Percentiles rank a stretch among this genome's conserved stretches.
phyloP scores from a whole-genome alignment of 2,113 vertebrate species.

The Setophaga petechia region DNA sequence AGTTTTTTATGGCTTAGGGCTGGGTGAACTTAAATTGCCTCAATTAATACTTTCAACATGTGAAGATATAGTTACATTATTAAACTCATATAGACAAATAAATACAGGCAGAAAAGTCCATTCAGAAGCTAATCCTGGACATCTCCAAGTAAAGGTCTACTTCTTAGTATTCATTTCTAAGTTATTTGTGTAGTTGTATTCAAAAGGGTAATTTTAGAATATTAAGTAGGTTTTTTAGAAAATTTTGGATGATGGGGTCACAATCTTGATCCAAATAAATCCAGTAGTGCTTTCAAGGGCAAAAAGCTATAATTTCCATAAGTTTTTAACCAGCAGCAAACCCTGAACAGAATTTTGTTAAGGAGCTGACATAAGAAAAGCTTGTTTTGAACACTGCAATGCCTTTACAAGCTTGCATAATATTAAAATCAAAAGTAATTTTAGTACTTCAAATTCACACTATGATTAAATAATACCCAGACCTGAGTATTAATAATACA shows the following conservation, averaged over 20 bases:
- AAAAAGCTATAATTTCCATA: not conserved
- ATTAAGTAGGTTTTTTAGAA: not conserved
- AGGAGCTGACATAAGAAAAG: not conserved
- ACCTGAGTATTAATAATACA: not conserved
- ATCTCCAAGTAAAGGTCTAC: not conserved
- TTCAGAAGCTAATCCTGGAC: not conserved
- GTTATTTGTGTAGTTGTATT: not conserved
- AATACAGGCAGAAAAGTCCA: not conserved
- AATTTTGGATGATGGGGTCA: not conserved
- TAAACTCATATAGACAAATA: not conserved
- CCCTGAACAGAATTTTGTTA: not conserved
- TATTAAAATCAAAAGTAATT: not conserved
- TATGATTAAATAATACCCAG: not conserved
- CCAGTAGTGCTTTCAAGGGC: not conserved
- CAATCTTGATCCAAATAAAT: not conserved
- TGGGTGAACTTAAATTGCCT: not conserved
- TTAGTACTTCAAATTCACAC: not conserved
- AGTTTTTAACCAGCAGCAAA: not conserved
- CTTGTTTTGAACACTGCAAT: not conserved
- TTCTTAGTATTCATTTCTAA: not conserved
- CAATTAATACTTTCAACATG: not conserved
- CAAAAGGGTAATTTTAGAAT: not conserved
- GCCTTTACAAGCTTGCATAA: not conserved
- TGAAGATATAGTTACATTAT: not conserved
- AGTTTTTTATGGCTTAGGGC: not conserved